phyloP scores from a whole-genome alignment of 35 echinoderm and acorn worm genomes.

The Patiria miniata region DNA sequence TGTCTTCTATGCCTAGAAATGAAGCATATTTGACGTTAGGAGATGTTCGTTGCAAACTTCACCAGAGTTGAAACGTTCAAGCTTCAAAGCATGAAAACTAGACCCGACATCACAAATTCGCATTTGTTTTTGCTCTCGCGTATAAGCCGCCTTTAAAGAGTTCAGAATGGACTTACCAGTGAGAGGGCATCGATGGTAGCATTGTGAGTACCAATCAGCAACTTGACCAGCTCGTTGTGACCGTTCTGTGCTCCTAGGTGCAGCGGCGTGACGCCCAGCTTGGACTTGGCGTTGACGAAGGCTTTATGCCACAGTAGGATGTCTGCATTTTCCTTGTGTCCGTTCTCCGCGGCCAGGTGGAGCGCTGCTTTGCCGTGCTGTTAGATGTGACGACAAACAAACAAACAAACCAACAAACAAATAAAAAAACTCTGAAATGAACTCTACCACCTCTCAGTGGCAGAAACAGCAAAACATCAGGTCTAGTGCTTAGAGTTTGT shows the following conservation, averaged over 20 bases:
- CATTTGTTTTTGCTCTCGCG: too few relatives aligned
- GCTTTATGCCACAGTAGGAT: slow-evolving; percentile 93
- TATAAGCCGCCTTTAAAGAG: too few relatives aligned
- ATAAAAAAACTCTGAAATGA: too few relatives aligned
- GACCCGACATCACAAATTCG: too few relatives aligned
- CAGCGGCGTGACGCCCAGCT: slow-evolving; percentile 89
- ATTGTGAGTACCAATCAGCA: slow-evolving; percentile 67
- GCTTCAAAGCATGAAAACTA: not conserved
- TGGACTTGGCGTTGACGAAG: slow-evolving; percentile 98
- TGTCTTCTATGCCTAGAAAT: slow-evolving; percentile 80
- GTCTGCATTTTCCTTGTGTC: slow-evolving; percentile 77
- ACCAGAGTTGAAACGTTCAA: too few relatives aligned
- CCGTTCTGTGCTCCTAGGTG: slow-evolving; percentile 91
- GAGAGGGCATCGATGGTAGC: slow-evolving; percentile 97
- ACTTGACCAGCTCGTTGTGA: slow-evolving; percentile 83
- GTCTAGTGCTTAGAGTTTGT: too few relatives aligned
- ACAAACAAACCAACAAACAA: too few relatives aligned
- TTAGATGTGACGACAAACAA: not conserved
- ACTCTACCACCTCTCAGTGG: not conserved
- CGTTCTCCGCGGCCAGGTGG: slow-evolving; percentile 93
- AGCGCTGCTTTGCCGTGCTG: slow-evolving; percentile 99
- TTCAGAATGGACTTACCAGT: slow-evolving; percentile 54
- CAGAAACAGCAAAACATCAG: too few relatives aligned
- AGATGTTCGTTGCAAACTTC: not conserved
- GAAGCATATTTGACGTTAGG: not conserved